Evolutionary conservation across 2,888 invertebrate species (phyloP), one percentile per base, ranked within the genome.

Genomic region (Parnassius glacialis): DNA sequence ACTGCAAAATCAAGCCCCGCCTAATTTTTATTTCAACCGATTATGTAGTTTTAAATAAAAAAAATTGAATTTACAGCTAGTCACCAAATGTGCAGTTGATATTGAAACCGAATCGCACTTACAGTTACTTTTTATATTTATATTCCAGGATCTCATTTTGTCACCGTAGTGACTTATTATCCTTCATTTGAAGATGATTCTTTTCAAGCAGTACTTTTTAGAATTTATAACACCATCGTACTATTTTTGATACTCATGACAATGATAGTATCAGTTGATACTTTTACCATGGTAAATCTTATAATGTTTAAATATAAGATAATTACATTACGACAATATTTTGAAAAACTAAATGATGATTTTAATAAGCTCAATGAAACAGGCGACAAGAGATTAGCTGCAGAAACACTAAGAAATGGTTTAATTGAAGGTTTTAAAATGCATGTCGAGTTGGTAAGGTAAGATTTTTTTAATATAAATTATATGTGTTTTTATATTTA

Each of bases 301-400:
- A 86, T 90, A 10, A 84, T 87, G 71, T 85, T 80, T 61, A 88
- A 88, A 64, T 88, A 88, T 64, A 91, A 91, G 68, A 84, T 89
- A 50, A 84, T 88, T n/a, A 83, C 87, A 1, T 64, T 91, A 44
- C 77, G 80, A 64, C 68, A 78, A 48, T 90, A 88, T 66, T 88
- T 90, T 25, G 84, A 84, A 65, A 75, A 73, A 9, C 65, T 90
- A 51, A 73, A 74, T 57, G 66, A 70, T 2, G 79, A 86, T 43
- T 80, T 84, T 61, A 72, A 77, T 53, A 70, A 59, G 50, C 70
- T 81, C n/a, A 75, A 74, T 51, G 58, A 69, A 12, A 52, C 63
- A 12, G 78, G 78, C 16, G 67, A 81, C 54, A 51, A 67, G 12
- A 70, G 68, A 50, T 56, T 67, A 20, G 87, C 86, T 3, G 70